These are phyloP conservation scores for Formicarius rufipectus DNA, from an alignment of 2,113 vertebrate genomes.

Conservation along the genomic window DNA sequence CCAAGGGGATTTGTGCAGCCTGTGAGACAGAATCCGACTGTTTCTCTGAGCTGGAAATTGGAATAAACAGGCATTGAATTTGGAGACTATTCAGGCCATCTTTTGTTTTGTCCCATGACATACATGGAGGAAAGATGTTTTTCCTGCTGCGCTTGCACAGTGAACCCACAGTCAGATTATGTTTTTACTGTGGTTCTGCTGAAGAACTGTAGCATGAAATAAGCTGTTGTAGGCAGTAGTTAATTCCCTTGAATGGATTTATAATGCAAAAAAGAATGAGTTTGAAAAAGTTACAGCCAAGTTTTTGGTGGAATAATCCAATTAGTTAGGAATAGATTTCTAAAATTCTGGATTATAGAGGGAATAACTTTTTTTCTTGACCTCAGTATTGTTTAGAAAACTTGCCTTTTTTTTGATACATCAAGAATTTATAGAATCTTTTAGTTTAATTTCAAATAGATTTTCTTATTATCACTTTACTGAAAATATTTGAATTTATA, in stretches of 20 bases:
- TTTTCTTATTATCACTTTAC: background rate
- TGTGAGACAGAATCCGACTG: background rate
- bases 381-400: background rate
- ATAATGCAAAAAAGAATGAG: background rate
- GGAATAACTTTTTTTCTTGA: background rate
- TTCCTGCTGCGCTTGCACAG: rapidly evolving
- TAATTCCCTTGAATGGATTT: background rate
- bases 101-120: background rate
- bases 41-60: background rate
- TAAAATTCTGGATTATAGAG: background rate
- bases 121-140: background rate
- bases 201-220: background rate
- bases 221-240: background rate
- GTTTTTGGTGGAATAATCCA: background rate
- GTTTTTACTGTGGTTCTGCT: background rate
- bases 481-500: background rate
- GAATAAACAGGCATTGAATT: background rate
- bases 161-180: background rate
- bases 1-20: background rate
- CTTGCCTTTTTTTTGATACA: rapidly evolving
- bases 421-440: background rate
- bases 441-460: background rate
- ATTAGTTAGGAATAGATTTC: background rate
- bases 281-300: background rate
- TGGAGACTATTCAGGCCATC: background rate